Conservation (phyloP, 2,113 vertebrate species). For the Neolamprologus fasciatus region DNA sequence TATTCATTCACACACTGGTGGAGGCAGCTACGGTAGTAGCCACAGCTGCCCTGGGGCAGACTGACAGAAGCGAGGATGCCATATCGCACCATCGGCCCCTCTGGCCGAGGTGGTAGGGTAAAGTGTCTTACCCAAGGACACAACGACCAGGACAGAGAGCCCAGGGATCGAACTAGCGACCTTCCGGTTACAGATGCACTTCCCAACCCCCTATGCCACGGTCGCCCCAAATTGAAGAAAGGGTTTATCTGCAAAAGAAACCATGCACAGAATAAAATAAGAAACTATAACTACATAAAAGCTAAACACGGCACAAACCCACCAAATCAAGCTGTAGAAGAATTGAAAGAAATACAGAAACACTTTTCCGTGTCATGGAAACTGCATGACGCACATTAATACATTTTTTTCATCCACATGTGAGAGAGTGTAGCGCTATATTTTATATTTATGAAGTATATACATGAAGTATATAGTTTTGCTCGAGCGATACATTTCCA, state of each 20-base stretch:
- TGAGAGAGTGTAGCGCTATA: not conserved
- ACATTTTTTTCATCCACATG: not conserved
- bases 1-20: no score
- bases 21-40: accelerated
- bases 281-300: not conserved
- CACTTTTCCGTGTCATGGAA: accelerated
- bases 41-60: no score
- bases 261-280: not conserved
- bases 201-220: no score
- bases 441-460: not conserved
- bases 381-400: not conserved
- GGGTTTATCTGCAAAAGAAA: not conserved
- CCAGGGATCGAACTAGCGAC: accelerated
- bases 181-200: no score
- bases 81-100: accelerated
- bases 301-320: not conserved
- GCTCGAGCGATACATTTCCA: not conserved
- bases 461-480: not conserved
- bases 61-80: no score
- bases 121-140: no score
- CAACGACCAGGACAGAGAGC: no score
- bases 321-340: not conserved
- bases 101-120: no score
- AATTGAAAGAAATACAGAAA: not conserved
- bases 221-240: not conserved